Conservation (phyloP, 2,113 vertebrate species). For the Catharus minimus region DNA sequence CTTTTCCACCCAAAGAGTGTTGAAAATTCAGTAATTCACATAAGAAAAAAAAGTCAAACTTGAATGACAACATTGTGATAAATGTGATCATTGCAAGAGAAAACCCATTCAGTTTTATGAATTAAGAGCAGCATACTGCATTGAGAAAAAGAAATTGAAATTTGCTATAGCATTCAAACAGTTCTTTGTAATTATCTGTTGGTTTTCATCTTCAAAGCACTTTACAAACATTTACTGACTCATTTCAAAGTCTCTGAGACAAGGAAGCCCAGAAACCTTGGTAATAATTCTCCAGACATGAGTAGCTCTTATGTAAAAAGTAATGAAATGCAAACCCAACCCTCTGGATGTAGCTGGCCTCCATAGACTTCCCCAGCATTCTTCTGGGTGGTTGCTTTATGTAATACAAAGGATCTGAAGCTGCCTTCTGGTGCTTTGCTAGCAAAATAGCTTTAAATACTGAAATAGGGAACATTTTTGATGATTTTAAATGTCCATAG, state of each 20-base stretch:
- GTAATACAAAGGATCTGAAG: constrained; percentile 20
- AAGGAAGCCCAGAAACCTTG: constrained; percentile 29
- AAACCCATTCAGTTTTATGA: constrained; percentile 40
- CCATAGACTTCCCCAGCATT: neutral
- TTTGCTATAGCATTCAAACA: neutral
- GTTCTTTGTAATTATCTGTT: constrained; percentile 21
- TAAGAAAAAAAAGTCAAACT: neutral
- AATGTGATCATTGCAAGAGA: constrained; percentile 33
- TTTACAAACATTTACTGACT: constrained; percentile 23
- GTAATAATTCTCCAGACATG: constrained; percentile 42
- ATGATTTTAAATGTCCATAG: neutral
- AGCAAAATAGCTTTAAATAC: constrained; percentile 2
- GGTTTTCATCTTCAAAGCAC: constrained; percentile 38
- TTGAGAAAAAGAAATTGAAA: constrained; percentile 21
- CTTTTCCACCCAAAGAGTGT: neutral
- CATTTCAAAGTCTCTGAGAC: constrained; percentile 13
- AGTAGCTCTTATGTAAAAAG: constrained; percentile 43
- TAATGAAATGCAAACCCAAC: constrained; percentile 47
- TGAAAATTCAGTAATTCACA: neutral
- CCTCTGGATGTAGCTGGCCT: constrained; percentile 19
- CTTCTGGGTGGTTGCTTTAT: constrained; percentile 13
- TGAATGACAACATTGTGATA: constrained; percentile 54
- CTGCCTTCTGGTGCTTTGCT: constrained; percentile 13
- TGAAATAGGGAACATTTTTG: neutral
- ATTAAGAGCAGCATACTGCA: neutral